Conservation (phyloP, 2,888 invertebrate genomes). For the Cotesia congregata region DNA sequence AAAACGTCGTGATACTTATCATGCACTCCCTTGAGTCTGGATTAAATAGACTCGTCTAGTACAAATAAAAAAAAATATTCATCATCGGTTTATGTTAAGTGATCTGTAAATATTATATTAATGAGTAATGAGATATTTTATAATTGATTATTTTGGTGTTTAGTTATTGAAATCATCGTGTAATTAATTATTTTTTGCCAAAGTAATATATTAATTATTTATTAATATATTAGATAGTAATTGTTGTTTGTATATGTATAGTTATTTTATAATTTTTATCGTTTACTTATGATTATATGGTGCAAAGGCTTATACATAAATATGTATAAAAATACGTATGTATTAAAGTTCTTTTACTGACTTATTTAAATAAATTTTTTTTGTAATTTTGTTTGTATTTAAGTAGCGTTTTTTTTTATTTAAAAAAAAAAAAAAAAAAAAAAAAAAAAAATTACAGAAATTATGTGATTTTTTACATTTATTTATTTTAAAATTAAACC, state of each 20-base stretch:
- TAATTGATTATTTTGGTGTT: neutral
- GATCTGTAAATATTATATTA: neutral
- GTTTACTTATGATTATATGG: neutral
- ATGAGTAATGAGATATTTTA: neutral
- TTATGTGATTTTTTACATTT: too few species aligned
- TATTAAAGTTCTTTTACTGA: neutral
- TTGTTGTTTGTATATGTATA: neutral
- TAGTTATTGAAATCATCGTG: neutral
- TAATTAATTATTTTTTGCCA: neutral
- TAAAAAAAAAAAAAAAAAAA: too few species aligned
- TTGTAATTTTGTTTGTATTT: neutral
- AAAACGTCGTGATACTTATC: neutral
- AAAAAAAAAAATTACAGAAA: too few species aligned
- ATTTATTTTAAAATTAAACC: too few species aligned
- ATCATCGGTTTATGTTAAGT: neutral
- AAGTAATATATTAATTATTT: neutral
- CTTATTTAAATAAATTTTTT: neutral
- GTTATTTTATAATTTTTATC: neutral
- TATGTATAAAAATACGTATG: neutral
- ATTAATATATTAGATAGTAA: neutral
- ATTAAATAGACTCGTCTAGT: conserved; percentile 1
- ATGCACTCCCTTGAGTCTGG: conserved; percentile 12
- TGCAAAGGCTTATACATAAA: neutral
- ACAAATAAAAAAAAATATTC: neutral
- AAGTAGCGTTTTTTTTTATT: neutral